These are phyloP conservation scores for Montifringilla adamsi DNA, from an alignment of 2,113 vertebrate genomes.

Conservation along the genomic window DNA sequence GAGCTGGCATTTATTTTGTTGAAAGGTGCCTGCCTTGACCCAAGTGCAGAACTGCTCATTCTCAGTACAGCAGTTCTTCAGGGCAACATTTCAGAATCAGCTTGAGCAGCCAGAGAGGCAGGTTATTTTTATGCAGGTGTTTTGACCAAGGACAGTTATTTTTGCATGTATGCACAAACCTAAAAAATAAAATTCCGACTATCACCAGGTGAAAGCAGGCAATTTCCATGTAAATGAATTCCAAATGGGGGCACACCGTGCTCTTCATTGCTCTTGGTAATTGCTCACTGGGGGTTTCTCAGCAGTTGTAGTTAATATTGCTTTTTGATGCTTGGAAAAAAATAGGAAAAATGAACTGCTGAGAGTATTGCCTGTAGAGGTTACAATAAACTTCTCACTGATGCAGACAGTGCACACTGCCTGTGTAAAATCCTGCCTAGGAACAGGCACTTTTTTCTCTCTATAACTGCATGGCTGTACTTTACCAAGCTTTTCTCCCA, in stretches of 20 bases:
- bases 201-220: constrained; percentile 37
- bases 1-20: not conserved
- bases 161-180: constrained; percentile 15
- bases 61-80: not conserved
- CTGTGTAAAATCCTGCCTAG: not conserved
- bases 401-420: not conserved
- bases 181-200: constrained; percentile 21
- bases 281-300: constrained; percentile 9
- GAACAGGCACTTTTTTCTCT: not conserved
- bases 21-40: not conserved
- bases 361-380: not conserved
- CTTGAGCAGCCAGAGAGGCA: not conserved
- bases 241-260: not conserved
- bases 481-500: not conserved
- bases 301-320: constrained; percentile 5
- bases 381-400: not conserved
- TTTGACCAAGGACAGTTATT: constrained; percentile 35
- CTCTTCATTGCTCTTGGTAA: constrained; percentile 35
- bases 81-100: not conserved
- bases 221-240: constrained; percentile 65
- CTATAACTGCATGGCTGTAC: not conserved
- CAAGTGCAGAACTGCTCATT: not conserved
- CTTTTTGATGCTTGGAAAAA: not conserved
- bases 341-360: not conserved
- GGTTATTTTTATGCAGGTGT: constrained; percentile 17